phyloP scores from a whole-genome alignment of 2,113 vertebrate species.

The Sinocyclocheilus anshuiensis region DNA sequence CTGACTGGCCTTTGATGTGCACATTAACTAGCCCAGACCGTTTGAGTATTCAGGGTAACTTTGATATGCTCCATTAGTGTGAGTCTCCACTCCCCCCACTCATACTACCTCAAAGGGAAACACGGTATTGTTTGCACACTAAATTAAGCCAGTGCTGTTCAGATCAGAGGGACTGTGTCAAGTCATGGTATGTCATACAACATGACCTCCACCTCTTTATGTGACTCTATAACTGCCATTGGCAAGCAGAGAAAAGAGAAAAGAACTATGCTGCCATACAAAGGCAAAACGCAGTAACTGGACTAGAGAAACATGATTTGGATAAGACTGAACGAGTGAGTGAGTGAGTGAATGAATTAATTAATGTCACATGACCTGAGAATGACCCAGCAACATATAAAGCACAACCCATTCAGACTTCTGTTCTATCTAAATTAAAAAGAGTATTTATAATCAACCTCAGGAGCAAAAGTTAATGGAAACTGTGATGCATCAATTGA shows the following conservation, averaged over 20 bases:
- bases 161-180: constrained; percentile 38
- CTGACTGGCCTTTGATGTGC: constrained; percentile 42
- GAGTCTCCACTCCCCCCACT: neutral
- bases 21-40: constrained; percentile 55
- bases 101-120: constrained; percentile 53
- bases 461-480: constrained; percentile 71
- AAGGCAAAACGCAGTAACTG: neutral
- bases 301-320: neutral
- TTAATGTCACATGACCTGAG: neutral
- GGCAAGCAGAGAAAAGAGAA: neutral
- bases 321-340: neutral
- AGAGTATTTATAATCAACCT: constrained; percentile 71
- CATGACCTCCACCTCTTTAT: neutral
- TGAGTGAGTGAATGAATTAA: neutral
- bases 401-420: constrained; percentile 58
- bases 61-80: constrained; percentile 69
- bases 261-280: neutral
- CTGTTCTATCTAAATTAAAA: constrained; percentile 72
- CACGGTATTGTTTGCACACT: constrained; percentile 56
- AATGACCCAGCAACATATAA: neutral
- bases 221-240: neutral
- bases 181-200: constrained; percentile 7
- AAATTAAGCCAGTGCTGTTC: constrained; percentile 41
- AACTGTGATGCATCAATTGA: constrained; percentile 71
- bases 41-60: constrained; percentile 70